Conservation (phyloP, 2,113 vertebrate genomes). For the Ciconia stormi region DNA sequence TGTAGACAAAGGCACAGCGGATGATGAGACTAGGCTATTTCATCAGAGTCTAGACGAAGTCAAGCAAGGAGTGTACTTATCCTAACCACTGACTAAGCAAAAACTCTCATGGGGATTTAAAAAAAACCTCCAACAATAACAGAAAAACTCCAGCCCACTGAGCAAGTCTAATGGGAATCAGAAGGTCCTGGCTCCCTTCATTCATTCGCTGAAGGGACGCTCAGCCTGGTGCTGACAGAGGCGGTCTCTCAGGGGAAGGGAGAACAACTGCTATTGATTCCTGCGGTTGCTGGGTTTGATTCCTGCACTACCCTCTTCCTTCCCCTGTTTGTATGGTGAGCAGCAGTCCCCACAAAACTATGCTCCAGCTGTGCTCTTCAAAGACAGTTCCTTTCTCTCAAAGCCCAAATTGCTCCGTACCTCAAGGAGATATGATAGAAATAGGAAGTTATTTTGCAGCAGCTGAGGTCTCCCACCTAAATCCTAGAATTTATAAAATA, state of each 20-base stretch:
- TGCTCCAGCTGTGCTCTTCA: neutral
- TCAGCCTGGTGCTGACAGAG: neutral
- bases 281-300: neutral
- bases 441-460: neutral
- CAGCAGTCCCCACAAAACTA: neutral
- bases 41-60: neutral
- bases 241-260: neutral
- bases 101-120: neutral
- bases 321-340: neutral
- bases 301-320: neutral
- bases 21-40: neutral
- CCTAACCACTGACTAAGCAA: neutral
- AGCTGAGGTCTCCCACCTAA: conserved; percentile 4
- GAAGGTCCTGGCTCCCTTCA: neutral
- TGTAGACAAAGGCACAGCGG: neutral
- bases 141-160: neutral
- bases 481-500: neutral
- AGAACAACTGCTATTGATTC: neutral
- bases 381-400: neutral
- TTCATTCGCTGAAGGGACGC: neutral
- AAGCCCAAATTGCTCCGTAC: neutral
- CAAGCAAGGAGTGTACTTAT: neutral
- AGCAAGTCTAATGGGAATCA: neutral
- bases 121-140: neutral
- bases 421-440: neutral